phyloP scores from a whole-genome alignment of 2,888 invertebrate genomes.

The Thymelicus acteon region DNA sequence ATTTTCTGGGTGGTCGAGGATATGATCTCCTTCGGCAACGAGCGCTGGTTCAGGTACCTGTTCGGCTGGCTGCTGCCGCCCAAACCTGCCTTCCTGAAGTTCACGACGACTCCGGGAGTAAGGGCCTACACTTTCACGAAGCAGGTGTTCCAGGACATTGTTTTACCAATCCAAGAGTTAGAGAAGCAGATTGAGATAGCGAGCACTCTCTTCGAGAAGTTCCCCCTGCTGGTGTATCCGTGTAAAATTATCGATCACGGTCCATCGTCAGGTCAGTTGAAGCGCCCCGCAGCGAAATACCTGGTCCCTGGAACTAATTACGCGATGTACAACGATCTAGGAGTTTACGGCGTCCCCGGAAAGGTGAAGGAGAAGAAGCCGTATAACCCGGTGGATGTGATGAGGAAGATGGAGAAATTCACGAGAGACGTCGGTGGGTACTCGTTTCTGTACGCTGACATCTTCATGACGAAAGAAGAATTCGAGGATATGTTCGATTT shows the following conservation, averaged over 20 bases:
- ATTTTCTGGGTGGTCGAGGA: constrained; percentile 90
- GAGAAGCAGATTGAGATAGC: constrained; percentile 86
- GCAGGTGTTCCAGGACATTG: constrained; percentile 90
- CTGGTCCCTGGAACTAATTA: constrained; percentile 87
- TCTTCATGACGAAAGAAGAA: constrained; percentile 87
- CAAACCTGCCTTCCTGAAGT: constrained; percentile 89
- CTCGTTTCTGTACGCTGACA: constrained; percentile 89
- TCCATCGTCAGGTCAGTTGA: constrained; percentile 83
- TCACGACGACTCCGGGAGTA: constrained; percentile 88
- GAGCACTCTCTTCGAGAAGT: constrained; percentile 86
- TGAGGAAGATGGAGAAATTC: constrained; percentile 89
- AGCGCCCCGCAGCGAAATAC: constrained; percentile 82
- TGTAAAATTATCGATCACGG: constrained; percentile 88
- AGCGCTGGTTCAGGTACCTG: constrained; percentile 84
- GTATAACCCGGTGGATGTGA: constrained; percentile 87
- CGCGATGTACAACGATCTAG: constrained; percentile 89
- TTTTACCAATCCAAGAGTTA: constrained; percentile 86
- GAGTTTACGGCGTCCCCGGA: constrained; percentile 88
- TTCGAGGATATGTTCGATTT: constrained; percentile 89
- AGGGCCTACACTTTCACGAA: constrained; percentile 88
- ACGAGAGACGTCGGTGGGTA: constrained; percentile 88
- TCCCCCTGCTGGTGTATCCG: constrained; percentile 88
- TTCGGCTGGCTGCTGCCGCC: constrained; percentile 89
- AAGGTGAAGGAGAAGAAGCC: constrained; percentile 84
- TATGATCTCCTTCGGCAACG: constrained; percentile 89